Conservation (phyloP, 2,888 invertebrate genomes). For the Athalia circularis region DNA sequence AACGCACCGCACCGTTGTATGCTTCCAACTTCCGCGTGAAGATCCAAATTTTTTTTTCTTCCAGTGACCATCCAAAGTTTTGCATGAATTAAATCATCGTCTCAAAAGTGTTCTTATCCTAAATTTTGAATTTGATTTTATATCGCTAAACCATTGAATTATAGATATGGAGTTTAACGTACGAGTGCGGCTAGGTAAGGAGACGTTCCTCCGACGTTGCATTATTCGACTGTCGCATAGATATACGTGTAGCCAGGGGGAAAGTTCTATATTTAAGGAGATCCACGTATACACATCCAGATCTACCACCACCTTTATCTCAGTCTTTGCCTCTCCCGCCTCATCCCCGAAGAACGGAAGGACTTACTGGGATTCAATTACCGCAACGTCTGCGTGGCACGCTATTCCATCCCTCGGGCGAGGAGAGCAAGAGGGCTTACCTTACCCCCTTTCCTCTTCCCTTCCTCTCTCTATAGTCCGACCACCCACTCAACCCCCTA, state of each 20-base stretch:
- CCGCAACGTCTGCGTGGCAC: slow-evolving; percentile 73
- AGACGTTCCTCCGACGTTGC: too few species aligned
- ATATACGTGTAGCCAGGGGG: neutral
- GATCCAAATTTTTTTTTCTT: too few species aligned
- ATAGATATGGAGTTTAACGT: too few species aligned
- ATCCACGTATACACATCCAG: slow-evolving; percentile 60
- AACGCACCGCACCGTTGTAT: too few species aligned
- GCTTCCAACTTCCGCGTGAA: too few species aligned
- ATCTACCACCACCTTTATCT: slow-evolving; percentile 56
- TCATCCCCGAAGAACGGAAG: slow-evolving; percentile 46
- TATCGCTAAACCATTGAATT: too few species aligned
- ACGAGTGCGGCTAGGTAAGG: too few species aligned
- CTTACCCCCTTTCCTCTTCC: slow-evolving; percentile 50
- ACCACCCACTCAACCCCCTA: slow-evolving; percentile 55
- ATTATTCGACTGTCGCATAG: neutral
- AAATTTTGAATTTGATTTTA: too few species aligned
- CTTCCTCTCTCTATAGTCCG: slow-evolving; percentile 61
- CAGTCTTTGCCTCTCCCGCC: slow-evolving; percentile 51
- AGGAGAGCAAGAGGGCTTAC: slow-evolving; percentile 52
- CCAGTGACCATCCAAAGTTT: too few species aligned
- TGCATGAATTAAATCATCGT: too few species aligned
- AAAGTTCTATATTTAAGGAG: slow-evolving; percentile 58
- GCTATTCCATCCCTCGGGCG: slow-evolving; percentile 66
- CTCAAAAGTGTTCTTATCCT: too few species aligned
- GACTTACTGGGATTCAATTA: slow-evolving; percentile 73